Conservation (phyloP, 2,888 invertebrate genomes). For the Camponotus fellah region DNA sequence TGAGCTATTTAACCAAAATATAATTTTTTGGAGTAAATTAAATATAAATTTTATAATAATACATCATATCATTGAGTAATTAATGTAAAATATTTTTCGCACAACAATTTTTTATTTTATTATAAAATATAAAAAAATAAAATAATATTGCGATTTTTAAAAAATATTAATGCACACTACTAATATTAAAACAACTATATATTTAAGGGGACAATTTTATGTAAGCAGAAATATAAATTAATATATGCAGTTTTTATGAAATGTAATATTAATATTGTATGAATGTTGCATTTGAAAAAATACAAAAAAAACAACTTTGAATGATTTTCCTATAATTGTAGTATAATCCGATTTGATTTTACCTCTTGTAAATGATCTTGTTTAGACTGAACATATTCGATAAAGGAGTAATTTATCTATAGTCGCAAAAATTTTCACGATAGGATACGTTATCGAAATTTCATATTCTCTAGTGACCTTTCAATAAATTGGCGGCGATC, state of each 20-base stretch:
- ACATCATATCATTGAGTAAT: not conserved
- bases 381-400: conserved; percentile 54
- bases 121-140: not conserved
- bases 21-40: not conserved
- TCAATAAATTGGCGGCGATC: conserved; percentile 19
- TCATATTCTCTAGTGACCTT: conserved; percentile 39
- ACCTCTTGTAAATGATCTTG: conserved; percentile 4
- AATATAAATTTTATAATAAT: not conserved
- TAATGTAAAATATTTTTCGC: not conserved
- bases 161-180: not conserved
- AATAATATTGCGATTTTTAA: not conserved
- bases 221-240: not conserved
- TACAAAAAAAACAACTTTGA: not conserved
- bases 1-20: not conserved
- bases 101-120: not conserved
- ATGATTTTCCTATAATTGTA: not conserved
- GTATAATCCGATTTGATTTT: conserved; percentile 3
- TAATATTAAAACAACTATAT: not conserved
- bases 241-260: not conserved
- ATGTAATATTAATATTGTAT: not conserved
- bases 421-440: conserved; percentile 58
- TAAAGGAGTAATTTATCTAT: conserved; percentile 61
- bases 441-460: conserved; percentile 57
- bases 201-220: not conserved
- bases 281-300: not conserved